Percentiles rank a stretch among this genome's conserved stretches.
Evolutionary conservation across 2,797 vertebrate genomes (phyloP).

Genomic region (Rhadinocentrus ornatus): DNA sequence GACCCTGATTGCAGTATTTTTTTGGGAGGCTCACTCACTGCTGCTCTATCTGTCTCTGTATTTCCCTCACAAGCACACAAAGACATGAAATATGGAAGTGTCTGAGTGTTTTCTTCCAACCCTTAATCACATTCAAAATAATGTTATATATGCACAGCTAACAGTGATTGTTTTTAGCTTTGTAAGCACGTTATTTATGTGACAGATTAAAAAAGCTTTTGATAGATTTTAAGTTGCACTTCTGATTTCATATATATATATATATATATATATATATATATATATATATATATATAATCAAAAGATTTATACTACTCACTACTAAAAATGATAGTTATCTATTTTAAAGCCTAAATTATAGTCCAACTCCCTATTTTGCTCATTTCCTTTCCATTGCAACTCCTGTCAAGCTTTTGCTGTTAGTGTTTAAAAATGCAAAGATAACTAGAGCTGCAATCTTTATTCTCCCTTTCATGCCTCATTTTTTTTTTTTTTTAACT

Average conservation of each 20-base stretch:
- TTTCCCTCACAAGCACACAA: conserved; percentile 16
- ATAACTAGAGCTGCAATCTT: neutral
- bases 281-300: too few species aligned
- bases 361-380: neutral
- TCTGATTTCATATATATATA: neutral
- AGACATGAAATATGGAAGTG: conserved; percentile 41
- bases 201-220: neutral
- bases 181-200: neutral
- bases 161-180: neutral
- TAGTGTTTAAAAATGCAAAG: neutral
- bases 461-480: conserved; percentile 15
- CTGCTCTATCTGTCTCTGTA: conserved; percentile 21
- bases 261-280: too few species aligned
- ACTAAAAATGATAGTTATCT: neutral
- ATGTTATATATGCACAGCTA: conserved; percentile 37
- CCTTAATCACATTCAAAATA: neutral
- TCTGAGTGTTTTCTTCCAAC: conserved; percentile 31
- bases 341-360: neutral
- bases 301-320: neutral
- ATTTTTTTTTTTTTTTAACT: conserved; percentile 23
- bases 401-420: neutral
- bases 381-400: neutral
- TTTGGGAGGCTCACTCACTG: conserved; percentile 43
- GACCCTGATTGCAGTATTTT: conserved; percentile 43
- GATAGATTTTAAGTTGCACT: neutral